These are phyloP conservation scores for Nephrotoma guestfalica DNA, from an alignment of 2,888 invertebrate genomes.

Conservation along the genomic window DNA sequence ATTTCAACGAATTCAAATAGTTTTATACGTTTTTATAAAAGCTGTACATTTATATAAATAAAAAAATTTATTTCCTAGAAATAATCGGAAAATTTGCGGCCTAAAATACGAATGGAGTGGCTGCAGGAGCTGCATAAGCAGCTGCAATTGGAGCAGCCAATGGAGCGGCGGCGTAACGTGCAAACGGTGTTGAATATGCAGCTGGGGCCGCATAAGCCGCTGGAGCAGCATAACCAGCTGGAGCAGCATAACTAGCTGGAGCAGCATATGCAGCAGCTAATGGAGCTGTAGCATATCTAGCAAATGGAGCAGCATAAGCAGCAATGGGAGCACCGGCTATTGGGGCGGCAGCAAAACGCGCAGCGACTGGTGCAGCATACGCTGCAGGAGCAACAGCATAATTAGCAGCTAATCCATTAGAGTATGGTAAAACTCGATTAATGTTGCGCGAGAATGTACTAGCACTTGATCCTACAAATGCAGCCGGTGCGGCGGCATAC, in stretches of 20 bases:
- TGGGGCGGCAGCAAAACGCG: neutral
- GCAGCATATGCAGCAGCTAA: slow-evolving; percentile 9
- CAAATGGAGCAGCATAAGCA: slow-evolving; percentile 3
- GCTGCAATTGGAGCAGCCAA: slow-evolving; percentile 8
- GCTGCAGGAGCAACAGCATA: neutral
- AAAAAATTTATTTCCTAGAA: neutral
- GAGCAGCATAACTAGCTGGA: slow-evolving; percentile 10
- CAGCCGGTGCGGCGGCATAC: neutral
- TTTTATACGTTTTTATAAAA: neutral
- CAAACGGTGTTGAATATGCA: slow-evolving; percentile 8
- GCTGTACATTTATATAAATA: neutral
- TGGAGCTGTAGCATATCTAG: slow-evolving; percentile 11
- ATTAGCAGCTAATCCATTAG: neutral
- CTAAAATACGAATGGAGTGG: slow-evolving; percentile 9
- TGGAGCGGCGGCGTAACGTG: slow-evolving; percentile 11
- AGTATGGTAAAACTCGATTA: neutral
- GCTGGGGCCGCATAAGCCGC: slow-evolving; percentile 8
- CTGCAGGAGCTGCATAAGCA: neutral
- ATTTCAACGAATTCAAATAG: neutral
- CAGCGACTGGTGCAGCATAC: neutral
- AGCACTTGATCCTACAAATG: neutral
- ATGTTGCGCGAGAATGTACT: neutral
- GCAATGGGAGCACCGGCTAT: neutral
- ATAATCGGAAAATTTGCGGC: neutral
- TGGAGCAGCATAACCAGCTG: slow-evolving; percentile 12